A percentile compares a stretch with the other conserved stretches of the same genome.
Conservation (phyloP, 2,888 invertebrate species). For the Uropetala carovei region DNA sequence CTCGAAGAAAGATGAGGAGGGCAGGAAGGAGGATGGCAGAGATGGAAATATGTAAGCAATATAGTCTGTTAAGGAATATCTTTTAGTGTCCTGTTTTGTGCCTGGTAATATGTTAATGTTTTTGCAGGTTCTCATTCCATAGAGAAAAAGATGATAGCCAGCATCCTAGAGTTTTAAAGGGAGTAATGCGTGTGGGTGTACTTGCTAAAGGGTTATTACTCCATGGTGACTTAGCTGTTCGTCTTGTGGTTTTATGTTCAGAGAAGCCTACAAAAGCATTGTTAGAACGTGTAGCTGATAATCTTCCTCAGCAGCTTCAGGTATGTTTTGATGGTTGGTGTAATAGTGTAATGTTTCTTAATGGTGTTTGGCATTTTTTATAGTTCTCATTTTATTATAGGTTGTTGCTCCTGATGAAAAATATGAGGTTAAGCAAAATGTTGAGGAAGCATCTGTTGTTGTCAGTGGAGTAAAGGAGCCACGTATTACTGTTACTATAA, state of each 20-base stretch:
- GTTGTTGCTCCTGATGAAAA: slow-evolving; percentile 83
- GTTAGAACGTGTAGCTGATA: slow-evolving; percentile 90
- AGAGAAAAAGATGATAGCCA: slow-evolving; percentile 80
- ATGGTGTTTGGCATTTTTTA: background rate
- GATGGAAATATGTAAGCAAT: slow-evolving; percentile 85
- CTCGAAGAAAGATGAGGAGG: slow-evolving; percentile 72
- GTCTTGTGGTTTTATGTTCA: slow-evolving; percentile 95
- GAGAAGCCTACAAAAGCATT: slow-evolving; percentile 93
- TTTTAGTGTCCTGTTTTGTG: slow-evolving; percentile 60
- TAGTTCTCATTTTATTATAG: slow-evolving; percentile 70
- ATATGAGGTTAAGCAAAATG: slow-evolving; percentile 89
- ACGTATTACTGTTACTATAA: slow-evolving; percentile 86
- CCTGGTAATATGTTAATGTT: slow-evolving; percentile 67
- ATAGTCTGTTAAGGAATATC: slow-evolving; percentile 51
- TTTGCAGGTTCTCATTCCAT: slow-evolving; percentile 81
- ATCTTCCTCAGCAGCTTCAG: slow-evolving; percentile 88
- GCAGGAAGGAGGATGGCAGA: slow-evolving; percentile 85
- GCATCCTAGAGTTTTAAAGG: slow-evolving; percentile 88
- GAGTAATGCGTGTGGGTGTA: slow-evolving; percentile 97
- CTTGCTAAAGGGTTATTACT: slow-evolving; percentile 93
- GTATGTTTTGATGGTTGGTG: slow-evolving; percentile 71
- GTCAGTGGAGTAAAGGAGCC: slow-evolving; percentile 86
- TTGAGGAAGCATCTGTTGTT: slow-evolving; percentile 90
- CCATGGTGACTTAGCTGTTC: slow-evolving; percentile 91
- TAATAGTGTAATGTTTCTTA: slow-evolving; percentile 29